Conservation (phyloP, 2,797 vertebrate species). For the Salmo trutta region DNA sequence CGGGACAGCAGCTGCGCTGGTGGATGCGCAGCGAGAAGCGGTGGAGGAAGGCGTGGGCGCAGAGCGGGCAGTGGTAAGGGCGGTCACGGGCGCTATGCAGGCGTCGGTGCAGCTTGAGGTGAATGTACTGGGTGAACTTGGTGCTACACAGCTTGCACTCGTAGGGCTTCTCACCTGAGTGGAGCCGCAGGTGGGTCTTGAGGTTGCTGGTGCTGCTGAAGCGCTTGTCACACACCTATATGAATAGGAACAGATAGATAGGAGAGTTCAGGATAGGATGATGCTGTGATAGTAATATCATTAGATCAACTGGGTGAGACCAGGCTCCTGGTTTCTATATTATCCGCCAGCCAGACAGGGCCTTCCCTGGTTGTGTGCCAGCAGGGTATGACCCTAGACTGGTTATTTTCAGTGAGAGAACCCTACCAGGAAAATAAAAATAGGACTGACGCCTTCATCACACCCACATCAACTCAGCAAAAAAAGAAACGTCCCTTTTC, state of each 20-base stretch:
- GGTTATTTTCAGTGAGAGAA: conserved; percentile 14
- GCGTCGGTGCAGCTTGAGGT: conserved; percentile 79
- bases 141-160: conserved; percentile 75
- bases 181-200: conserved; percentile 84
- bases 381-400: neutral
- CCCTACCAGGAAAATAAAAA: conserved; percentile 5
- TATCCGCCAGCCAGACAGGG: neutral
- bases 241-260: neutral
- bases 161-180: conserved; percentile 76
- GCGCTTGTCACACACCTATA: conserved; percentile 82
- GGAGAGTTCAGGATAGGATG: neutral
- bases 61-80: conserved; percentile 58
- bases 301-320: conserved; percentile 3
- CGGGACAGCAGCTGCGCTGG: conserved; percentile 62
- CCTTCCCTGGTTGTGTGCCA: neutral
- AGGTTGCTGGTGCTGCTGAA: conserved; percentile 91
- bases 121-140: conserved; percentile 77
- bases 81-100: conserved; percentile 67
- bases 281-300: conserved; percentile 6
- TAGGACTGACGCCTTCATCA: conserved; percentile 18
- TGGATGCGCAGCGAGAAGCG: conserved; percentile 70
- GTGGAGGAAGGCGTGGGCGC: conserved; percentile 68
- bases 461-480: conserved; percentile 25
- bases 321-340: too few species aligned
- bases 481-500: too few species aligned